Conservation (phyloP, 2,888 invertebrate genomes). For the Metacarcinus magister region DNA sequence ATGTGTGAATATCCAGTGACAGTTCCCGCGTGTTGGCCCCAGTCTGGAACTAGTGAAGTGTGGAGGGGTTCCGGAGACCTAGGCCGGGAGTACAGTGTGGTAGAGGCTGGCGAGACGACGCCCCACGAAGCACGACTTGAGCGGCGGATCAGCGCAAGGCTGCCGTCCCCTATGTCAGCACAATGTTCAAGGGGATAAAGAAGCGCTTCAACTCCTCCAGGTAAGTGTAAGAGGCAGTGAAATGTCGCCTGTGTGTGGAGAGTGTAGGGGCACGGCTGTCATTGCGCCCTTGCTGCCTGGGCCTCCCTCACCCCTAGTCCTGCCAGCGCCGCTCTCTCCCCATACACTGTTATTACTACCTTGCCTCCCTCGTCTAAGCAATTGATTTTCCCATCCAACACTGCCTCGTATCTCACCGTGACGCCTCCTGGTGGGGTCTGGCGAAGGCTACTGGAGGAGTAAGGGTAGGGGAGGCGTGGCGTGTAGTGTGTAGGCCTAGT, state of each 20-base stretch:
- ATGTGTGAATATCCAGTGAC: conserved; percentile 61
- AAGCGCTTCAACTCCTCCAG: conserved; percentile 76
- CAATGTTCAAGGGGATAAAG: conserved; percentile 77
- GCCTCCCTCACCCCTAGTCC: neutral
- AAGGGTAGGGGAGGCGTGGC: neutral
- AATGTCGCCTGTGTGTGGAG: neutral
- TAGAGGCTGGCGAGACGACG: neutral
- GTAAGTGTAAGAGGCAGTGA: conserved; percentile 52
- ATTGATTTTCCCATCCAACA: conserved; percentile 68
- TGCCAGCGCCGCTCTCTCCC: neutral
- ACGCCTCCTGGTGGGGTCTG: conserved; percentile 29
- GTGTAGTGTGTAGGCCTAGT: neutral
- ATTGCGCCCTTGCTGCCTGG: neutral
- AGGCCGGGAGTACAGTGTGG: conserved; percentile 18
- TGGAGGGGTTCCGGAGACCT: conserved; percentile 6
- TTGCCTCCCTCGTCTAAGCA: conserved; percentile 64
- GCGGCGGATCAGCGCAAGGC: conserved; percentile 37
- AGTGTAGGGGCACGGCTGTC: neutral
- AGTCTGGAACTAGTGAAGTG: conserved; percentile 47
- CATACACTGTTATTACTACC: conserved; percentile 63
- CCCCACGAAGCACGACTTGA: neutral
- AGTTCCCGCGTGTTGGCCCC: conserved; percentile 23
- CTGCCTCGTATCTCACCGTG: conserved; percentile 50
- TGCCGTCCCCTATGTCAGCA: conserved; percentile 68
- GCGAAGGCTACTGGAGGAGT: neutral